Evolutionary conservation across 2,113 vertebrate genomes (phyloP).

Genomic region (Opisthocomus hoazin): DNA sequence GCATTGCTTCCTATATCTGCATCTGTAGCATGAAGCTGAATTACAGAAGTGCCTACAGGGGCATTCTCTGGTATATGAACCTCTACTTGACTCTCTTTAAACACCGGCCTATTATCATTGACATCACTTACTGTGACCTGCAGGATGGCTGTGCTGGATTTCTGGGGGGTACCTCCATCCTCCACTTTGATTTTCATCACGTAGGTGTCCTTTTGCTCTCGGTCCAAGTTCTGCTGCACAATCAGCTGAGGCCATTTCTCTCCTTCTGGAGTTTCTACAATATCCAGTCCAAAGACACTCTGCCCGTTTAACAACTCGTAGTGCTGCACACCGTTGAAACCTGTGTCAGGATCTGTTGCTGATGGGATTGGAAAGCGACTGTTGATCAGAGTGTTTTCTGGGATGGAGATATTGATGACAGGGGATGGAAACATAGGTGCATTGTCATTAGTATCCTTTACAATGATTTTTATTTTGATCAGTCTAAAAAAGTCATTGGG

Average conservation of each 20-base stretch:
- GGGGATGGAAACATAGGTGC: slow-evolving; percentile 98
- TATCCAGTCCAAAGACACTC: slow-evolving; percentile 96
- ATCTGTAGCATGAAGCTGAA: slow-evolving; percentile 94
- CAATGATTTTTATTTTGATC: slow-evolving; percentile 98
- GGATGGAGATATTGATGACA: slow-evolving; percentile 99
- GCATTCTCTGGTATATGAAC: slow-evolving; percentile 96
- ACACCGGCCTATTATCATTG: slow-evolving; percentile 96
- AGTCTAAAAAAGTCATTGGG: slow-evolving; percentile 99
- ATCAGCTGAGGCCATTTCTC: slow-evolving; percentile 99
- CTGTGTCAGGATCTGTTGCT: slow-evolving; percentile 96
- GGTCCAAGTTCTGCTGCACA: slow-evolving; percentile 96
- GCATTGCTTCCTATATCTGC: slow-evolving; percentile 96
- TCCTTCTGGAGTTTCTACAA: slow-evolving; percentile 97
- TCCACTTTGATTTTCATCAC: slow-evolving; percentile 99
- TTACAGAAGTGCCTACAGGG: slow-evolving; percentile 90
- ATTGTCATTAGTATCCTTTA: slow-evolving; percentile 98
- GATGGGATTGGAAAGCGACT: slow-evolving; percentile 97
- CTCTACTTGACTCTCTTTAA: slow-evolving; percentile 95
- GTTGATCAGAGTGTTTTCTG: slow-evolving; percentile 98
- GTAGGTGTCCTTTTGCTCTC: slow-evolving; percentile 98
- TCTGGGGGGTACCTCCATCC: slow-evolving; percentile 94
- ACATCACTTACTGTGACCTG: slow-evolving; percentile 98
- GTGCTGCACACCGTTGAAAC: slow-evolving; percentile 96
- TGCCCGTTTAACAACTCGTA: slow-evolving; percentile 96
- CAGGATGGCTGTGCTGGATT: slow-evolving; percentile 98